Conservation (phyloP, 2,113 vertebrate species). For the Pelobates fuscus region DNA sequence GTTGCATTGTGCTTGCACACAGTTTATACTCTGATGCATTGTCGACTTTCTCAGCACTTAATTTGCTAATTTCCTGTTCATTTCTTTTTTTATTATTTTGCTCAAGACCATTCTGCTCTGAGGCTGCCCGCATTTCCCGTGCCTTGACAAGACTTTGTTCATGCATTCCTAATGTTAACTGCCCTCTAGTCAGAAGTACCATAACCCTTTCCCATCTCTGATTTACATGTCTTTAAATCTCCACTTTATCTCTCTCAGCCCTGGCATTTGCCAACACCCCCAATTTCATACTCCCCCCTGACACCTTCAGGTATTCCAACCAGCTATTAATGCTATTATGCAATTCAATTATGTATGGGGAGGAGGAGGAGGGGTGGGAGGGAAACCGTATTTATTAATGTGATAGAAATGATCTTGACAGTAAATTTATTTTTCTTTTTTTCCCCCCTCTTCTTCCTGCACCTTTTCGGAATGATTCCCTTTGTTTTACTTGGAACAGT, state of each 20-base stretch:
- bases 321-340: conserved; percentile 63
- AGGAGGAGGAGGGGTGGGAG: neutral
- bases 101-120: conserved; percentile 50
- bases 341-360: conserved; percentile 43
- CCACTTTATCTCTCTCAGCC: conserved; percentile 59
- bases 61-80: conserved; percentile 63
- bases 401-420: conserved; percentile 59
- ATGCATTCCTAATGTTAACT: conserved; percentile 60
- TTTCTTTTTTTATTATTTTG: conserved; percentile 46
- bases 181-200: conserved; percentile 62
- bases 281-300: conserved; percentile 52
- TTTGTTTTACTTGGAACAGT: conserved; percentile 71
- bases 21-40: conserved; percentile 53
- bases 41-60: conserved; percentile 62
- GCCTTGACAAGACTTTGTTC: conserved; percentile 60
- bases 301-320: conserved; percentile 53
- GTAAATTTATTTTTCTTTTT: conserved; percentile 40
- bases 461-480: conserved; percentile 66
- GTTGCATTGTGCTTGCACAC: conserved; percentile 54
- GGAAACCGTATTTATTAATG: conserved; percentile 57
- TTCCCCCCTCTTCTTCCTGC: conserved; percentile 49
- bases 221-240: conserved; percentile 68
- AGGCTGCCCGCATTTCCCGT: conserved; percentile 53
- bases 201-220: conserved; percentile 59
- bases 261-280: conserved; percentile 61